These are phyloP conservation scores for Oscheius sp. DNA, from an alignment of 2,888 invertebrate species.

Conservation along the genomic window DNA sequence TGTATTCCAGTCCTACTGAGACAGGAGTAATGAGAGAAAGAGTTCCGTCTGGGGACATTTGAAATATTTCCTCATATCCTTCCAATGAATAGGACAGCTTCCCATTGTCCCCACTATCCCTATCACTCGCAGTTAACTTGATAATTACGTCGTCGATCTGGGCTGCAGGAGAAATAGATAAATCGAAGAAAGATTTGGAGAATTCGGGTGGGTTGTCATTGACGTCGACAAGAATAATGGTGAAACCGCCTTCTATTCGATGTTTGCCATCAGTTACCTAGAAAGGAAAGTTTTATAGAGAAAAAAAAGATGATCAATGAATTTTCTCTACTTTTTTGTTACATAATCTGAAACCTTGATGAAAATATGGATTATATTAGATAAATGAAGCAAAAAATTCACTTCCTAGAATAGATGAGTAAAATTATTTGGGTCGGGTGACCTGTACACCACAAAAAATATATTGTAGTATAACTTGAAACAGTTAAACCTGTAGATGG, in stretches of 20 bases:
- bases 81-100: constrained; percentile 76
- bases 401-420: too few species aligned
- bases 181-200: constrained; percentile 40
- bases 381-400: too few species aligned
- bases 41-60: constrained; percentile 28
- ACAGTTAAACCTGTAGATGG: too few species aligned
- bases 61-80: constrained; percentile 26
- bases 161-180: constrained; percentile 3
- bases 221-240: constrained; percentile 54
- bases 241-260: constrained; percentile 39
- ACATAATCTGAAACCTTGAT: too few species aligned
- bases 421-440: too few species aligned
- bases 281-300: constrained; percentile 11
- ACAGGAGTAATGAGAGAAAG: constrained; percentile 10
- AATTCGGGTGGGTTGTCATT: constrained; percentile 65
- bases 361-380: too few species aligned
- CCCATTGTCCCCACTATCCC: constrained; percentile 91
- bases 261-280: constrained; percentile 58
- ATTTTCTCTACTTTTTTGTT: too few species aligned
- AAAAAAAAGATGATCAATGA: not conserved
- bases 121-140: constrained; percentile 90
- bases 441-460: too few species aligned
- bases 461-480: too few species aligned
- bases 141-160: constrained; percentile 76
- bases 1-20: constrained; percentile 32